A percentile compares a stretch with the other conserved stretches of the same genome.
Evolutionary conservation across 2,113 vertebrate genomes (phyloP).

Genomic region (Myodes glareolus): DNA sequence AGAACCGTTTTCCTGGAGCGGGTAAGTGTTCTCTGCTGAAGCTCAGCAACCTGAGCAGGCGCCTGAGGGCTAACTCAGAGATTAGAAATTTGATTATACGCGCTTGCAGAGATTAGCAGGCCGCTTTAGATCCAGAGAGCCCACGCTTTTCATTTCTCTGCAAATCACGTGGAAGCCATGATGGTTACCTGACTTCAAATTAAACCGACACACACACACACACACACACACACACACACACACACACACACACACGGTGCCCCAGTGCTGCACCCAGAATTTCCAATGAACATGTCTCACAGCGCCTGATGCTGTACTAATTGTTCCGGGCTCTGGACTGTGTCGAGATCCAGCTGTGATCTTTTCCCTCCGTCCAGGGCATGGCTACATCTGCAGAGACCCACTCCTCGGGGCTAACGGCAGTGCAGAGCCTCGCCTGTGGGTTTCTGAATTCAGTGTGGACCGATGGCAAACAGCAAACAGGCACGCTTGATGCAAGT

Average conservation of each 20-base stretch:
- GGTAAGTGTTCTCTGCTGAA: constrained; percentile 34
- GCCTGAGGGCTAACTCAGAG: not conserved
- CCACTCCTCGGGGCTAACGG: accelerated
- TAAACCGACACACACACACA: not conserved
- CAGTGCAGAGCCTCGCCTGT: not conserved
- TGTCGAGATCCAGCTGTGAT: not conserved
- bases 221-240: too few relatives aligned
- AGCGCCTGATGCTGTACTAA: accelerated
- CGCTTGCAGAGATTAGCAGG: not conserved
- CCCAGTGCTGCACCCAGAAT: not conserved
- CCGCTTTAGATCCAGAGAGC: not conserved
- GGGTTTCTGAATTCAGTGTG: not conserved
- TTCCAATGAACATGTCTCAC: accelerated
- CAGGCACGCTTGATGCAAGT: not conserved
- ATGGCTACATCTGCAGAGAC: too few relatives aligned
- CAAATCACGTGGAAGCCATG: not conserved
- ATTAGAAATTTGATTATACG: not conserved
- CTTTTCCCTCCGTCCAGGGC: accelerated
- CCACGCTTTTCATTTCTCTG: not conserved
- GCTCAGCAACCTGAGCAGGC: not conserved
- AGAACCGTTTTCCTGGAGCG: not conserved
- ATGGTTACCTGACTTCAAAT: not conserved
- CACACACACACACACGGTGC: not conserved
- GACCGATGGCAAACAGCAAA: not conserved
- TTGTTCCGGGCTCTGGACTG: not conserved